These are phyloP conservation scores for Himalopsyche japonica DNA, from an alignment of 2,888 invertebrate species.

Conservation along the genomic window DNA sequence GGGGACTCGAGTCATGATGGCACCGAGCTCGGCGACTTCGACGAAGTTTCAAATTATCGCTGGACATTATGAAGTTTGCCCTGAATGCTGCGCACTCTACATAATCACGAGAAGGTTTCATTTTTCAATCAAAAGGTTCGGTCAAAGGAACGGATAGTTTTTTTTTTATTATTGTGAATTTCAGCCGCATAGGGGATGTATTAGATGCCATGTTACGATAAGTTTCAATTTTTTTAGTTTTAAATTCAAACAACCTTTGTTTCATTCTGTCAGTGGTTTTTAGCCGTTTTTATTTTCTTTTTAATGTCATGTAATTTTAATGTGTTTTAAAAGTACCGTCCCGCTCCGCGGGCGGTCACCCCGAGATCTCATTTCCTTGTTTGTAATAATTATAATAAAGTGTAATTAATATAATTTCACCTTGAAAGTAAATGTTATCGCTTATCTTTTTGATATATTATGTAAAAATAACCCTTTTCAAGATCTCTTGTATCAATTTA, in stretches of 20 bases:
- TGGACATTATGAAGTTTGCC: not conserved
- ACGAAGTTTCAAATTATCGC: not conserved
- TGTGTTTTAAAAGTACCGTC: not conserved
- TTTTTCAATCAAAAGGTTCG: not conserved
- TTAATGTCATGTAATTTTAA: not conserved
- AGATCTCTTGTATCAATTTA: not conserved
- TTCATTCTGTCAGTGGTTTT: constrained; percentile 7
- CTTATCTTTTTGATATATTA: not conserved
- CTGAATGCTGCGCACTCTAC: not conserved
- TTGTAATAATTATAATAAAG: not conserved
- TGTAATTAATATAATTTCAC: not conserved
- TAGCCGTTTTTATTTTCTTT: not conserved
- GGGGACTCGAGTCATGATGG: not conserved
- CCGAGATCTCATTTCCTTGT: constrained; percentile 1
- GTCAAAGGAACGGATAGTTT: not conserved
- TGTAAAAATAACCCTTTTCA: not conserved
- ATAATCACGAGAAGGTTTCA: not conserved
- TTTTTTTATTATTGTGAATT: not conserved
- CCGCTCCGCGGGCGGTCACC: not conserved
- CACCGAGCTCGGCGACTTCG: not conserved
- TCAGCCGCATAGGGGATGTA: not conserved
- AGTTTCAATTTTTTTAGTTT: constrained; percentile 25
- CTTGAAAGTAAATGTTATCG: not conserved
- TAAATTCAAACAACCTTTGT: constrained; percentile 4
- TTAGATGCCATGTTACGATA: constrained; percentile 36